Base-by-base conservation (phyloP, 2,797 vertebrate genomes). In the Nannoperca australis region DNA sequence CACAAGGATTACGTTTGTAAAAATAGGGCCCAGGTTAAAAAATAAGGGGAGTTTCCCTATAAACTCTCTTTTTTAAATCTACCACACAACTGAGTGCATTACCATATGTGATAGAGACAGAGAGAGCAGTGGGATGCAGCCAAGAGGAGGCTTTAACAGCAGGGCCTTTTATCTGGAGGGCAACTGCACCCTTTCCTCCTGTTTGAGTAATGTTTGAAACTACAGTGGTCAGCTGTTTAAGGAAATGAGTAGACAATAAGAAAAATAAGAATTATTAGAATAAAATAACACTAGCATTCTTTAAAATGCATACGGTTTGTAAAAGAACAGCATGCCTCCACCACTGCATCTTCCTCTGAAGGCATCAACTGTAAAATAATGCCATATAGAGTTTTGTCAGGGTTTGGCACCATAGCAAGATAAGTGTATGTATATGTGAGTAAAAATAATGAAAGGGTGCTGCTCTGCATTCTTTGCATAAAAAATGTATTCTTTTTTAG, bases 391-490 rank as follows among this genome's bases (percentile, higher is more conserved):
- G 61, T 78, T 76, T 51, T 58, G 47, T 67, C 68, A 54, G 78
- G 74, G 47, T 81, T 84, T 87, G 87, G 51, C 80, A 72, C 91
- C 86, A 87, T 92, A 62, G 89, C 89, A 92, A 76, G 63, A 71
- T 36, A 53, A 75, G 59, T 14, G 51, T 53, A 44, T 54, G 20
- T n/a, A 49, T 61, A 6, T 71, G 50, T 55, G 55, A 0, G 10
- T 7, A 49, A 18, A 56, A 24, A 24, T 42, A 9, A 45, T 5
- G 15, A 54, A 55, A 61, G 59, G 24, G 22, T 59, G 11, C 18
- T 49, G 27, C 22, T 64, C 22, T 65, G 58, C n/a, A 64, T 27
- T 76, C 74, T 45, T 13, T 40, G 11, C 12, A 40, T 13, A 13
- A 40, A 8, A 40, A 12, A 13, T 11, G 1, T 3, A 11, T 38